phyloP scores from a whole-genome alignment of 2,888 invertebrate genomes.

The Chalcosyrphus nemorum region DNA sequence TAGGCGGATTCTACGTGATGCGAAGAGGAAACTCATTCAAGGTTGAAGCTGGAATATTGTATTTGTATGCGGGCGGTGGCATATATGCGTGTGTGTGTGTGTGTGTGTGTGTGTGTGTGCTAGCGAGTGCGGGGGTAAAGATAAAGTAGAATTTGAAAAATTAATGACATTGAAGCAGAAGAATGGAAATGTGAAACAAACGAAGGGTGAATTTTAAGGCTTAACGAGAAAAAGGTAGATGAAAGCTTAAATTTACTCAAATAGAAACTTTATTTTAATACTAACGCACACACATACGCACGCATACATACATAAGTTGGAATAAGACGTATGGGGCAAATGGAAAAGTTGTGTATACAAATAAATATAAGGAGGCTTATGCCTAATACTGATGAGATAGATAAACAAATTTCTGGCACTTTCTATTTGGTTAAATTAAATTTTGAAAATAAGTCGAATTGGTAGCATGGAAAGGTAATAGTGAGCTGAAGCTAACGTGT shows the following conservation, averaged over 20 bases:
- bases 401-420: slow-evolving; percentile 26
- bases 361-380: slow-evolving; percentile 20
- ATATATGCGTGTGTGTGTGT: neutral
- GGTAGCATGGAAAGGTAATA: no score
- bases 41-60: slow-evolving; percentile 31
- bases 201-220: slow-evolving; percentile 51
- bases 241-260: slow-evolving; percentile 37
- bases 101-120: neutral
- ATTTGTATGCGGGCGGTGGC: neutral
- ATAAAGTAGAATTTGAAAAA: slow-evolving; percentile 59
- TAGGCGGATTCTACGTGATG: slow-evolving; percentile 41
- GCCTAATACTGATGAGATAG: slow-evolving; percentile 43
- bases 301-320: neutral
- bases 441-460: neutral
- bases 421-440: neutral
- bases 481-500: no score
- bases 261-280: slow-evolving; percentile 27
- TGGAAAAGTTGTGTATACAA: slow-evolving; percentile 36
- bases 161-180: slow-evolving; percentile 49
- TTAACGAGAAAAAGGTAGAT: slow-evolving; percentile 19
- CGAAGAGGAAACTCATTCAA: slow-evolving; percentile 51
- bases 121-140: neutral
- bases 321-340: neutral
- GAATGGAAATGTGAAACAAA: slow-evolving; percentile 42
- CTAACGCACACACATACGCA: neutral